phyloP scores from a whole-genome alignment of 2,888 invertebrate species.

The Limnephilus auricula region DNA sequence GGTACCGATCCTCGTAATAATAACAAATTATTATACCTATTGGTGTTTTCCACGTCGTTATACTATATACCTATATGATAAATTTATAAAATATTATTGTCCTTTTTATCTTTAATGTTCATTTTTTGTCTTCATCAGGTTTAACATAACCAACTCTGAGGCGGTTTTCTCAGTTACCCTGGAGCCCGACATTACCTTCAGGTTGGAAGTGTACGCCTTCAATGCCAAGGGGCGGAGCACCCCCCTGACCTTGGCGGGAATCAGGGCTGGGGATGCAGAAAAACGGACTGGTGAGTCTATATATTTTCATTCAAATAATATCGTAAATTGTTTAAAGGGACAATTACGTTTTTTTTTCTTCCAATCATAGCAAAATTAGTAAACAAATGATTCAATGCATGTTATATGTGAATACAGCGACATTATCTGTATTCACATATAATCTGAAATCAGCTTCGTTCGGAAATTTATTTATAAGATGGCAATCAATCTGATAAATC shows the following conservation, averaged over 20 bases:
- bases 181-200: conserved; percentile 88
- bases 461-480: no score
- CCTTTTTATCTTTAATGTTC: neutral
- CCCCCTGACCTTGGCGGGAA: conserved; percentile 84
- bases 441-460: no score
- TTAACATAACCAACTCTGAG: conserved; percentile 82
- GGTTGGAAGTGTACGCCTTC: conserved; percentile 86
- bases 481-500: no score
- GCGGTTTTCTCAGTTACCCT: conserved; percentile 87
- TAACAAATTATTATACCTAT: no score
- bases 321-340: no score
- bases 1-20: no score
- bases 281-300: conserved; percentile 82
- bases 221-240: conserved; percentile 90
- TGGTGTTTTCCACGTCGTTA: neutral
- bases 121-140: conserved; percentile 70
- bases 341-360: no score
- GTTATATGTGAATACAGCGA: no score
- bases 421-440: no score
- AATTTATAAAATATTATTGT: neutral
- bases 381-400: neutral
- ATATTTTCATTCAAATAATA: neutral
- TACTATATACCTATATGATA: no score
- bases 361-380: neutral
- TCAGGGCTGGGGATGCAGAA: conserved; percentile 88